Evolutionary conservation across 2,113 vertebrate genomes (phyloP).

Genomic region (Sapajus apella): DNA sequence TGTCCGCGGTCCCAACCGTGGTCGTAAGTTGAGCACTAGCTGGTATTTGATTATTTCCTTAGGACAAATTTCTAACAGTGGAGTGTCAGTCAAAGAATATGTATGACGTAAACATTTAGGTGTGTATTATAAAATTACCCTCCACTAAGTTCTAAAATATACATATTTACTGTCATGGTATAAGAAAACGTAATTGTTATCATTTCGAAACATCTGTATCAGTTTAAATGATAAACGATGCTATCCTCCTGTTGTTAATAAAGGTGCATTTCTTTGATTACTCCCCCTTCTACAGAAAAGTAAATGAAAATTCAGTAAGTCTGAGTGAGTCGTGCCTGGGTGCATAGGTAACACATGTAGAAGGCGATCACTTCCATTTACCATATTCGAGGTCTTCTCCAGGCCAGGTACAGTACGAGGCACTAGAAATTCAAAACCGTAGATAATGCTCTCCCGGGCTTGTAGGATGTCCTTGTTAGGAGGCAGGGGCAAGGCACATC

Average conservation of each 20-base stretch:
- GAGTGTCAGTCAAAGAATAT: fast-evolving
- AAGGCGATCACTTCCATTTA: fast-evolving
- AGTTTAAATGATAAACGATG: fast-evolving
- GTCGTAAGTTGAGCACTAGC: no score
- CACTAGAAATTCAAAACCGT: fast-evolving
- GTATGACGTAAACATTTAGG: fast-evolving
- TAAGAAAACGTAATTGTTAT: neutral
- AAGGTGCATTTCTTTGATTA: fast-evolving
- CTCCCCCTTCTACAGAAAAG: neutral
- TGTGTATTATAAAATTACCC: fast-evolving
- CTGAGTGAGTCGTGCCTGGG: neutral
- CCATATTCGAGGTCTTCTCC: fast-evolving
- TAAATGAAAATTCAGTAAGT: no score
- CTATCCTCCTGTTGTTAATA: neutral
- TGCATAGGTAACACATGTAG: fast-evolving
- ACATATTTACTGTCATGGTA: fast-evolving
- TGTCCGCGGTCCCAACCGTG: no score
- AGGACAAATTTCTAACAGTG: neutral
- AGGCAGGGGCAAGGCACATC: fast-evolving
- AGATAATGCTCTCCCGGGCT: fast-evolving
- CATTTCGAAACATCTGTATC: no score
- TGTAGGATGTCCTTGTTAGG: fast-evolving
- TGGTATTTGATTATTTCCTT: neutral
- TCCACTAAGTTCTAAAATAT: fast-evolving
- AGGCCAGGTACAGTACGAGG: fast-evolving